phyloP scores from a whole-genome alignment of 2,113 vertebrate species.

The Boulengeromyrus knoepffleri region DNA sequence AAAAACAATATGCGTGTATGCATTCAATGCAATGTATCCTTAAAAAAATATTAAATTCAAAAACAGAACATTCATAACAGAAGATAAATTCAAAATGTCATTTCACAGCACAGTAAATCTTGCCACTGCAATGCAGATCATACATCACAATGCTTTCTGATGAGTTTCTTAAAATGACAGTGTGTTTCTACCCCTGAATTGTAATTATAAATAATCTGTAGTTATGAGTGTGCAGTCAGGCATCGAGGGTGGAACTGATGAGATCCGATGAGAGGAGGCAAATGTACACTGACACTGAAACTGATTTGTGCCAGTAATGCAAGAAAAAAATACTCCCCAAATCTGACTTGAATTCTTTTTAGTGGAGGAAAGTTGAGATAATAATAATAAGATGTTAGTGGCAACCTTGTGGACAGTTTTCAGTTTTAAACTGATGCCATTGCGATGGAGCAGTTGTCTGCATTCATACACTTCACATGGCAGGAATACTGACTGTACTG shows the following conservation, averaged over 20 bases:
- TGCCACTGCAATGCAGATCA: not conserved
- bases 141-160: not conserved
- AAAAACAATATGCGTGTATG: not conserved
- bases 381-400: not conserved
- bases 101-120: not conserved
- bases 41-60: not conserved
- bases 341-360: not conserved
- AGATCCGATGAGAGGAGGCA: not conserved
- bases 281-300: not conserved
- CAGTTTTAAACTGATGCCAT: slow-evolving; percentile 18
- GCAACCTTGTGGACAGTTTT: slow-evolving; percentile 13
- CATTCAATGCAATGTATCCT: not conserved
- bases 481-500: not conserved
- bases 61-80: not conserved
- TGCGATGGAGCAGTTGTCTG: not conserved
- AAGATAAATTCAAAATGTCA: not conserved
- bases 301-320: not conserved
- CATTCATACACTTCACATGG: not conserved
- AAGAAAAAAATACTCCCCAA: not conserved
- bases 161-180: not conserved
- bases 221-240: not conserved
- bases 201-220: not conserved
- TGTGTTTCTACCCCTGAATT: not conserved
- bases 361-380: not conserved
- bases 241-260: not conserved